These are phyloP conservation scores for Drosophila elegans DNA, from an alignment of 1,140 invertebrate species.

Conservation along the genomic window DNA sequence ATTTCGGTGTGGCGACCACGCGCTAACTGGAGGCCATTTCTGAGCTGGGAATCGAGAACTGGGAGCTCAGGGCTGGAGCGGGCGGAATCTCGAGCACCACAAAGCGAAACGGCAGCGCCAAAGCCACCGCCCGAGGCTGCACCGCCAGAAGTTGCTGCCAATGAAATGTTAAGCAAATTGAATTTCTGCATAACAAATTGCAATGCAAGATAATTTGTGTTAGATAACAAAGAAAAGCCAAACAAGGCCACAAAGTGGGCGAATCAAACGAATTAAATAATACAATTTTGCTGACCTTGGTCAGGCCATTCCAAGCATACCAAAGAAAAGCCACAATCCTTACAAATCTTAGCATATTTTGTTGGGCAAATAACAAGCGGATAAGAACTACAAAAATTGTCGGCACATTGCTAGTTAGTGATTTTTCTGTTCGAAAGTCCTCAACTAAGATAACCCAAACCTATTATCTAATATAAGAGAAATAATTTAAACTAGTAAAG, in stretches of 20 bases:
- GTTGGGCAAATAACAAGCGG: background rate
- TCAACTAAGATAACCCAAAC: too few relatives aligned
- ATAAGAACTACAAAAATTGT: background rate
- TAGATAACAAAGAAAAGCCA: constrained; percentile 46
- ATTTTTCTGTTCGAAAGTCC: background rate
- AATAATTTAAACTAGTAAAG: too few relatives aligned
- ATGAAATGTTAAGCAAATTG: constrained; percentile 79
- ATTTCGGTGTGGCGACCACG: constrained; percentile 13
- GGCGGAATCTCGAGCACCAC: constrained; percentile 60
- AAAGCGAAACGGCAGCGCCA: constrained; percentile 59
- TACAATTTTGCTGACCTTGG: constrained; percentile 35
- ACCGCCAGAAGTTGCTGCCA: constrained; percentile 71
- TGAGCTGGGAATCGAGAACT: background rate
- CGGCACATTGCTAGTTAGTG: background rate
- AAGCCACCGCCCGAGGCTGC: constrained; percentile 39
- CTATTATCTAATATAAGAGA: too few relatives aligned
- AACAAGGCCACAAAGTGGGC: constrained; percentile 31
- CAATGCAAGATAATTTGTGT: constrained; percentile 68
- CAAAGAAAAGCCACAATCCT: background rate
- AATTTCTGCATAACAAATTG: constrained; percentile 79
- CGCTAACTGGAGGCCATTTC: constrained; percentile 49
- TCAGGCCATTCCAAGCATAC: background rate
- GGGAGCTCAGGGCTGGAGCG: constrained; percentile 11
- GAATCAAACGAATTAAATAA: constrained; percentile 42
- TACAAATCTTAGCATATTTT: background rate